Evolutionary conservation across 2,113 vertebrate genomes (phyloP), one percentile per base, ranked within the genome.

Genomic region (Dermatemys mawii): DNA sequence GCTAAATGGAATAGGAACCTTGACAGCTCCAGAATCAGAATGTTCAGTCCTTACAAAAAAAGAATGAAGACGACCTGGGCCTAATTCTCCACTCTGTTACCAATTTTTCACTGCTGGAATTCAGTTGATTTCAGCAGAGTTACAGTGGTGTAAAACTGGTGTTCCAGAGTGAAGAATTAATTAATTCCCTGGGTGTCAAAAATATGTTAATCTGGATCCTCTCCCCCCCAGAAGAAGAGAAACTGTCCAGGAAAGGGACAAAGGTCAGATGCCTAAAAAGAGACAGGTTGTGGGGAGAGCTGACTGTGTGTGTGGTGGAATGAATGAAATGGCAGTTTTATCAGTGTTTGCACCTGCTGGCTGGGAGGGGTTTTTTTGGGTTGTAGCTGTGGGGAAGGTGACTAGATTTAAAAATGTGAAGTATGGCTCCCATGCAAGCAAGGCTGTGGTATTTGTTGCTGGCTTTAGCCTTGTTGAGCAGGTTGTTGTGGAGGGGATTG

Each of bases 161-260:
- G 70, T 76, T 78, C 78, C 79, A 14, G 83, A 81, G 46, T 9
- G 19, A 26, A 38, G n/a, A 38, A 7, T 82, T 19, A 38, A 7
- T 82, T 19, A 11, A 48, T 55, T 51, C 49, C 76, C 84, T 78
- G 14, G 13, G 4, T 32, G 53, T n/a, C 51, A 94, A 84, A 41
- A 92, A 95, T 1, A 16, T 0, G 0, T 26, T 19, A 78, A 78
- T n/a, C 54, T 38, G 50, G 50, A 51, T 44, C 46, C 35, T 32
- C 32, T 3, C 44, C 44, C 83, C 88, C 67, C 48, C 1, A 83
- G 51, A 51, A 0, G 4, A 17, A 24, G 26, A 2, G 1, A 2
- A 29, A 81, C 9, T 24, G 3, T 11, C 5, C 2, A 12, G 80
- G 38, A n/a, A 86, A 84, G 38, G 41, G 86, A 3, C 1, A 82